phyloP scores from a whole-genome alignment of 2,797 vertebrate genomes.

The Microctenopoma stevenorrisi region DNA sequence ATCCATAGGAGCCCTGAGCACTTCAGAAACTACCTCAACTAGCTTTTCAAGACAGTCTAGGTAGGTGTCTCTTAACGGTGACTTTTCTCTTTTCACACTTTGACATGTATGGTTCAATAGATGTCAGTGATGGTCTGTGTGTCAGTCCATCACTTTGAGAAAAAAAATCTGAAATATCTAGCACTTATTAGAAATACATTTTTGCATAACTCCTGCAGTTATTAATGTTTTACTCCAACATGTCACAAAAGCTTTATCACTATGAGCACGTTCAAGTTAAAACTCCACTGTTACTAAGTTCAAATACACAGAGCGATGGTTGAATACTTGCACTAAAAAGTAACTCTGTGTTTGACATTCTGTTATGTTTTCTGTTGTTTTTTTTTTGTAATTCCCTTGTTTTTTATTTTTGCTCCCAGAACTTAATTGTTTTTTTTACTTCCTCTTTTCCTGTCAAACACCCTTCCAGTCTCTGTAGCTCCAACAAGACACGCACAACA shows the following conservation, averaged over 20 bases:
- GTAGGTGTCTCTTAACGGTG: conserved; percentile 62
- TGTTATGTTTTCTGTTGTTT: too few species aligned
- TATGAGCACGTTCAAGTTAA: neutral
- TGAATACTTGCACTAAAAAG: too few species aligned
- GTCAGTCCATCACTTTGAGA: neutral
- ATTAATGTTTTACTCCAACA: too few species aligned
- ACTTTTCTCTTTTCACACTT: neutral
- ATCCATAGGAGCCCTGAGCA: conserved; percentile 92
- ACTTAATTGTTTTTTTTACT: conserved; percentile 9
- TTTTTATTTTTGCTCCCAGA: neutral
- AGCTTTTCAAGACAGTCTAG: conserved; percentile 94
- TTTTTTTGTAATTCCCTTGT: neutral
- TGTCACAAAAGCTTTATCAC: neutral
- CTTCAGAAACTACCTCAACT: conserved; percentile 99
- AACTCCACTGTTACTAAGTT: neutral
- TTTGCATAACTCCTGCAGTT: too few species aligned
- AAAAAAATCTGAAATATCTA: neutral
- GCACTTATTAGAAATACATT: too few species aligned
- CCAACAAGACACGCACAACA: conserved; percentile 88
- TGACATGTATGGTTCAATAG: neutral
- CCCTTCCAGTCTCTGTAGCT: conserved; percentile 86
- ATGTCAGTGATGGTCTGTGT: neutral
- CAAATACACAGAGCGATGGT: neutral
- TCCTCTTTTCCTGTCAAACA: conserved; percentile 20
- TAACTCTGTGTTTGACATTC: too few species aligned